These are phyloP conservation scores for Mormyrops attenuatus DNA, from an alignment of 2,797 vertebrate genomes.

Conservation along the genomic window DNA sequence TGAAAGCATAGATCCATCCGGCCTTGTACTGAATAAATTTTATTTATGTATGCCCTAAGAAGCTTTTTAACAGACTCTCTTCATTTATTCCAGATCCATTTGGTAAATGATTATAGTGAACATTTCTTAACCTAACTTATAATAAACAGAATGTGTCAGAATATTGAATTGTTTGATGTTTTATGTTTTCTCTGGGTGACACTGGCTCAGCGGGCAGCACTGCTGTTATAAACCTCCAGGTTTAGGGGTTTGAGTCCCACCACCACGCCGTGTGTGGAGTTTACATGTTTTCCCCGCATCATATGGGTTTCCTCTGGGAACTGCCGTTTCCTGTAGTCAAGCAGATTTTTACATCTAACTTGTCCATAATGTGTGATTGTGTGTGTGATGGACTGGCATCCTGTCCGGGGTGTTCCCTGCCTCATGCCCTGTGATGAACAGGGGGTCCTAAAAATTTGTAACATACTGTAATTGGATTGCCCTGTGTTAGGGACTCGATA, in stretches of 20 bases:
- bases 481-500: too few relatives aligned
- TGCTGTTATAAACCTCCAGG: background rate
- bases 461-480: too few relatives aligned
- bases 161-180: too few relatives aligned
- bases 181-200: too few relatives aligned
- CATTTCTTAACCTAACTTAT: too few relatives aligned
- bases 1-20: background rate
- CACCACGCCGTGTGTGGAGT: background rate
- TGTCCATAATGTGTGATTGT: too few relatives aligned
- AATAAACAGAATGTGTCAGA: too few relatives aligned
- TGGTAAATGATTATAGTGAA: background rate
- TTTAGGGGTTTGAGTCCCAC: background rate
- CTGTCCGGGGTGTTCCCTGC: background rate
- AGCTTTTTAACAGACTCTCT: background rate
- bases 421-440: too few relatives aligned
- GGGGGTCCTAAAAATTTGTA: too few relatives aligned
- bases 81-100: background rate
- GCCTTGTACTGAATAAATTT: background rate
- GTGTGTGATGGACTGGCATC: too few relatives aligned
- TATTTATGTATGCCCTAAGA: too few relatives aligned
- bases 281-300: background rate
- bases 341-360: background rate
- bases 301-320: background rate
- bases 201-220: background rate
- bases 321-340: background rate